Evolutionary conservation across 2,888 invertebrate species (phyloP), one percentile per base, ranked within the genome.

Genomic region (Rutpela maculata): DNA sequence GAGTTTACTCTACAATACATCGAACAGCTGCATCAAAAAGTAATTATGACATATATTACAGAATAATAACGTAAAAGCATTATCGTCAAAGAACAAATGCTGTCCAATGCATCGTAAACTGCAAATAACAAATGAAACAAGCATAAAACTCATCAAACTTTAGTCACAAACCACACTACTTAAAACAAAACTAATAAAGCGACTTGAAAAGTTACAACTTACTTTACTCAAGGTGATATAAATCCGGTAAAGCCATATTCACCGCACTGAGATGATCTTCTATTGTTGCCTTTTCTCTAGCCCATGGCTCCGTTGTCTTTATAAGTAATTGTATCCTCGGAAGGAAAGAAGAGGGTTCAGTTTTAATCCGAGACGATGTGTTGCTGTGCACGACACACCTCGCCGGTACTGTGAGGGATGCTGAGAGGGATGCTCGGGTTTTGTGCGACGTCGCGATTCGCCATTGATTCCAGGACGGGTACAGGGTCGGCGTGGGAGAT

Each of bases 361-460:
- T 68, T 67, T 71, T 69, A 70, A 35, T 73, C 76, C 57, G 77
- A 74, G 71, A 65, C 55, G 63, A 75, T 65, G 79, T 66, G 35
- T 73, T 62, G 63, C 71, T 38, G 69, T 65, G 74, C 77, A 66
- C 84, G 87, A 84, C 87, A 87, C 88, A 87, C 88, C 87, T 87
- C 85, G 70, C 85, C 86, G 87, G 86, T 87, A 80, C 84, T 80
- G 80, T 80, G 76, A 81, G 81, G 78, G 84, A 87, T 84, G 87
- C 86, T 81, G 81, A 38, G 75, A 73, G 79, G 81, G 78, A 79
- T 78, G 78, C 81, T 79, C 63, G 78, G 78, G 75, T 74, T 67
- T 67, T 80, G 86, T 87, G 89, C 88, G 88, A 83, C 87, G 87
- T 84, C 88, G 88, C 88, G 80, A 80, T 84, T 83, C 86, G 84